Evolutionary conservation across 2,113 vertebrate species (phyloP), one percentile per base, ranked within the genome.

Genomic region (Grallaria varia): DNA sequence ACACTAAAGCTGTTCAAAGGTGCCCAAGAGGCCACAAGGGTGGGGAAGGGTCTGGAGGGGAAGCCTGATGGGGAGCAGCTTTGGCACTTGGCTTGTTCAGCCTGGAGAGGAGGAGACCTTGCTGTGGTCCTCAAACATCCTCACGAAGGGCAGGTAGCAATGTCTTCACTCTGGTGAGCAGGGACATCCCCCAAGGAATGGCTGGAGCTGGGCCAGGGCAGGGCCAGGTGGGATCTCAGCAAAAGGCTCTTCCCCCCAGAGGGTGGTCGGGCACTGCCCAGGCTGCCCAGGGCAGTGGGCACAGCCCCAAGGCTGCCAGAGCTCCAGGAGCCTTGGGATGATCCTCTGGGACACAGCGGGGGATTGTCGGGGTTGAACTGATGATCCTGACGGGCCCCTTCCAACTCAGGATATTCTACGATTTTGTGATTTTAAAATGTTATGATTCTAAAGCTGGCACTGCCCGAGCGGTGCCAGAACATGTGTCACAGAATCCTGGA

Each of bases 401-500:
- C 35, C 58, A 60, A 8, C 35, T 37, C 24, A 35, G 56, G 22
- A 60, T 15, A 25, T 37, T 25, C 23, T 17, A 7, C 23, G 12
- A 47, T n/a, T n/a, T n/a, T n/a, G n/a, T 33, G 18, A 55, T 59
- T 59, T 59, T n/a, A n/a, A n/a, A n/a, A n/a, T n/a, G n/a, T n/a
- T 37, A 37, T 59, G 23, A 59, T 59, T 37, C 58, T 25, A 59
- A 59, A 59, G 12, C 4, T 6, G 5, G 21, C 53, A 0, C 4
- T 3, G 3, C 2, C 58, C 7, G 5, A 24, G 39, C 10, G 1
- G 2, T 22, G 17, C 7, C 27, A 18, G 17, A 27, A 22, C 4
- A 33, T 13, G n/a, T 7, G 2, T 5, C 20, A 2, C 24, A 10
- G 45, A 12, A 2, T 0, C 16, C 7, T 0, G 30, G 56, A 17